A percentile compares a stretch with the other conserved stretches of the same genome.
phyloP scores from a whole-genome alignment of 2,888 invertebrate species.

The Gortyna flavago region DNA sequence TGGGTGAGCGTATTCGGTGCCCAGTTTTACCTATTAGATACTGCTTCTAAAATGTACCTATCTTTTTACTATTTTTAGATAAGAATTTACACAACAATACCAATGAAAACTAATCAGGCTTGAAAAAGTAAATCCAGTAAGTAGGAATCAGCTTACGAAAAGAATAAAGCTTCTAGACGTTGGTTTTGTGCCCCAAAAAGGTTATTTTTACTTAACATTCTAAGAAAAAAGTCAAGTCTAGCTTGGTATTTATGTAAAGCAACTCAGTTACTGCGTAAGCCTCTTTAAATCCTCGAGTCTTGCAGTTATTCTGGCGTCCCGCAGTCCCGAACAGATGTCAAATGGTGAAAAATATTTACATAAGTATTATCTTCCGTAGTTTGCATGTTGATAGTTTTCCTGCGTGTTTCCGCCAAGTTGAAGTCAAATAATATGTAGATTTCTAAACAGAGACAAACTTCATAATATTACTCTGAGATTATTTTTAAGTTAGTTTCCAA shows the following conservation, averaged over 20 bases:
- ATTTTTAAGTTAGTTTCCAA: neutral
- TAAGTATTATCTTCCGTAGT: constrained; percentile 5
- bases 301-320: constrained; percentile 1
- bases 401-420: neutral
- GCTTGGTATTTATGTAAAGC: constrained; percentile 19
- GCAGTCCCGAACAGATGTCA: constrained; percentile 9
- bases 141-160: neutral
- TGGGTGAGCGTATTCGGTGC: neutral
- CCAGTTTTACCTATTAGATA: neutral
- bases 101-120: neutral
- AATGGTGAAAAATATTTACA: constrained; percentile 29
- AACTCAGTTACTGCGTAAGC: neutral
- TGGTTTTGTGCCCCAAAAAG: neutral
- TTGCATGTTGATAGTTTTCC: constrained; percentile 20
- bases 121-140: neutral
- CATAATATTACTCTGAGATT: neutral
- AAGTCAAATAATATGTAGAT: neutral
- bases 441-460: neutral
- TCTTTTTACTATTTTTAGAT: too few species aligned
- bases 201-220: neutral
- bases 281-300: constrained; percentile 7
- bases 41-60: neutral
- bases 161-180: neutral
- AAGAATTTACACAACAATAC: neutral
- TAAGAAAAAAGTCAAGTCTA: constrained; percentile 8